Conservation (phyloP, 2,113 vertebrate genomes). For the Callipepla californica region DNA sequence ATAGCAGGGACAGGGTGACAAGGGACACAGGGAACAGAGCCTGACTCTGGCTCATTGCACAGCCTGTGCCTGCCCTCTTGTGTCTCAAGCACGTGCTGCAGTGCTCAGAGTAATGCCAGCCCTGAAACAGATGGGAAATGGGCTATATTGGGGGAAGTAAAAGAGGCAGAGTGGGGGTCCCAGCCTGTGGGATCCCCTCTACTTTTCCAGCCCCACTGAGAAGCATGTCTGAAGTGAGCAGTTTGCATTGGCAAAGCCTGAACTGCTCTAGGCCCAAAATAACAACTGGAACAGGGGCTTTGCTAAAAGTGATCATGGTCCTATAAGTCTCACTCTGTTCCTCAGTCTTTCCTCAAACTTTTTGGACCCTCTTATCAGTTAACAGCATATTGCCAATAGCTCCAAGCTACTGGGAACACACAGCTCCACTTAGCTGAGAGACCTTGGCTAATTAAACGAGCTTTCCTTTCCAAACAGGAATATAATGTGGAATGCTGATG, state of each 20-base stretch:
- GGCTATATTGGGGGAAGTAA: accelerated
- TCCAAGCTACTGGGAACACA: neutral
- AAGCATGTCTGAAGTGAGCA: accelerated
- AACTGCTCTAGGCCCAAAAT: neutral
- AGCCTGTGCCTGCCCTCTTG: conserved; percentile 63
- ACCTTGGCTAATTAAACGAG: neutral
- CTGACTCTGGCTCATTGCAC: neutral
- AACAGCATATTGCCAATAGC: neutral
- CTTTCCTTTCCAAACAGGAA: neutral
- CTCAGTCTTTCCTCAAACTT: neutral
- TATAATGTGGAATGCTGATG: neutral
- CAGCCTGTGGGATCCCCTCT: neutral
- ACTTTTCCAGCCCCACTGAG: neutral
- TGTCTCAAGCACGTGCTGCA: neutral
- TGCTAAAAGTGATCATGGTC: accelerated
- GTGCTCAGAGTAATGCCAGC: neutral
- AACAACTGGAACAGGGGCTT: neutral
- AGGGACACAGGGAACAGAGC: neutral
- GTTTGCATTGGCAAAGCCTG: neutral
- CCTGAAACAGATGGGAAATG: accelerated
- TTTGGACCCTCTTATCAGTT: neutral
- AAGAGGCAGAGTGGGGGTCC: neutral
- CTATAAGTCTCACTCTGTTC: neutral
- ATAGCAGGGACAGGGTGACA: neutral
- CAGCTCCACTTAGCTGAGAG: neutral